These are phyloP conservation scores for Ashinkailepas kermadecensis DNA, from an alignment of 2,888 invertebrate species.

Conservation along the genomic window DNA sequence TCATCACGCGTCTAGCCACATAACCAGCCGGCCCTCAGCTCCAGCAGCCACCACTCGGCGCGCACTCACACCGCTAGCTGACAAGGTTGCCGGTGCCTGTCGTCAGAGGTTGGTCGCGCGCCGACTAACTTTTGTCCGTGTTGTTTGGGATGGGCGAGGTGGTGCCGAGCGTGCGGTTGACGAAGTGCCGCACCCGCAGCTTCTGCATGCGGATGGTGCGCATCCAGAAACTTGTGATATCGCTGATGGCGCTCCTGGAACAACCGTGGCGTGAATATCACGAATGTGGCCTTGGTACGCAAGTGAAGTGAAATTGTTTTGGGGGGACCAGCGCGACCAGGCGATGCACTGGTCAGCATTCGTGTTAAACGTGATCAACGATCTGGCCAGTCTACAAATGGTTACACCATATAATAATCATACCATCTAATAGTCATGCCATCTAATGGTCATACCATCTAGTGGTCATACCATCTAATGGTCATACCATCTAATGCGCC, in stretches of 20 bases:
- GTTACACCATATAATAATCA: too few species aligned
- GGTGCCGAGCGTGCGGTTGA: constrained; percentile 32
- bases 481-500: too few species aligned
- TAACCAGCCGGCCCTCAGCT: too few species aligned
- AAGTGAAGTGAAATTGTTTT: not conserved
- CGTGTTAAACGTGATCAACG: too few species aligned
- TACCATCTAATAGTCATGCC: too few species aligned
- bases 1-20: too few species aligned
- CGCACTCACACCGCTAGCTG: not conserved
- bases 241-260: constrained; percentile 31
- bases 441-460: too few species aligned
- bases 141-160: constrained; percentile 16
- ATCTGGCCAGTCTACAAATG: too few species aligned
- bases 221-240: constrained; percentile 33
- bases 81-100: not conserved
- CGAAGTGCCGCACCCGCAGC: constrained; percentile 33
- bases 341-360: too few species aligned
- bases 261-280: too few species aligned
- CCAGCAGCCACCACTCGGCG: not conserved
- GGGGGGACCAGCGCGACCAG: not conserved
- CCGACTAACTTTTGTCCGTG: not conserved
- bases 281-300: too few species aligned
- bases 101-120: not conserved
- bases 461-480: too few species aligned
- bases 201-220: constrained; percentile 34